Base-by-base conservation (phyloP, 2,888 invertebrate species). In the Apomyelois bistriatella region DNA sequence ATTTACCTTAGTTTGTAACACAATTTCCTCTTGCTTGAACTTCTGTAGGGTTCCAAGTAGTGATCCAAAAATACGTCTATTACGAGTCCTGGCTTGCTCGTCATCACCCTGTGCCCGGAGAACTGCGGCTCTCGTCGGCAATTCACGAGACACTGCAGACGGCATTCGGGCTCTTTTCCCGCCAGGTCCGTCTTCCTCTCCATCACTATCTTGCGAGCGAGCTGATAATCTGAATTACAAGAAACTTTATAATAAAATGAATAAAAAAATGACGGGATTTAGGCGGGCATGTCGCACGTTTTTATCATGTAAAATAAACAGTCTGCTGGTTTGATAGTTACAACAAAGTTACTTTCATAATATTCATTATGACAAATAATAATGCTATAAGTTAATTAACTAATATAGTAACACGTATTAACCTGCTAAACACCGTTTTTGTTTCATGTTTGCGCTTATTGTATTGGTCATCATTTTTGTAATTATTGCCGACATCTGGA, bases 21-120 rank as follows among this genome's bases (percentile, higher is more conserved):
- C 95, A 53, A 96, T 96, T 85, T 98, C 98, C 75, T 99, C 98
- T 74, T 97, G 96, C 70, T 97, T 95, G 79, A 99, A 99, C 80
- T 97, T 97, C 76, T 98, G 97, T 64, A 99, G 84, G 10, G 99
- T 99, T 3, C 99, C 99, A 52, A 99, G 85, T 41, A 99, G 90
- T 15, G 98, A 95, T 7, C 99, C 98, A 89, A 99, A 99, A 95
- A 99, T 99, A 54, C 99, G 93, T 59, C 96, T 93, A 84, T 99
- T 99, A 61, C 99, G 91, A 17, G 93, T 95, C 56, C 93, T 91
- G 13, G 94, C 96, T 70, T 95, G 94, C 61, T 95, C 95, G 79
- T 98, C 98, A 7, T 92, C 93, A 47, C 94, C 95, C 81, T 96
- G 97, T 46, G 95, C 97, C 57, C 94, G 70, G n/a, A 89, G 68